Conservation (phyloP, 2,113 vertebrate species). For the Bubo scandiacus region DNA sequence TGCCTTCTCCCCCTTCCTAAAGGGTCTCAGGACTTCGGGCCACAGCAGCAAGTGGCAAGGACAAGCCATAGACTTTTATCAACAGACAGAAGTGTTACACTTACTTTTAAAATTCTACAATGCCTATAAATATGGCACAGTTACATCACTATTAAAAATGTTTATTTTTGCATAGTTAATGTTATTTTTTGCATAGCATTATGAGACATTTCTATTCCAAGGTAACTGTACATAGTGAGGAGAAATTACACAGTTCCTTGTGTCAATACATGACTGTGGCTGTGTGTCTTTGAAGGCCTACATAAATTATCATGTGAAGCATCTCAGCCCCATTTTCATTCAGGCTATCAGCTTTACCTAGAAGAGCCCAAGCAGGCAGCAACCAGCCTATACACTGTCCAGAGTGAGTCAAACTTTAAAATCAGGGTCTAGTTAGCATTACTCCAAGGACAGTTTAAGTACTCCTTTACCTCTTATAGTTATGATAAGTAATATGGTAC, state of each 20-base stretch:
- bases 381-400: not conserved
- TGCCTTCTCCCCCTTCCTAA: not conserved
- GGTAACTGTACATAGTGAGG: not conserved
- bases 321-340: not conserved
- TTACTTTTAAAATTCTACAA: not conserved
- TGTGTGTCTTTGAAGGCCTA: not conserved
- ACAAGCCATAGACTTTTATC: not conserved
- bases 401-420: not conserved
- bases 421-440: not conserved
- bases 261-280: not conserved
- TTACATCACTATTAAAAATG: not conserved
- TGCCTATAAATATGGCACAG: not conserved
- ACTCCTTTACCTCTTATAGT: not conserved
- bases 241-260: not conserved
- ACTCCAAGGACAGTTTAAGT: not conserved
- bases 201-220: not conserved
- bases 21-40: not conserved
- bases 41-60: not conserved
- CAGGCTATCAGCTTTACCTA: not conserved
- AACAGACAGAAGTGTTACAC: not conserved
- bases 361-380: not conserved
- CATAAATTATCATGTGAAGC: not conserved
- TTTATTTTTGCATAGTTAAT: not conserved
- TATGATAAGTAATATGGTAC: not conserved
- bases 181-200: not conserved